Base-by-base conservation (phyloP, 2,888 invertebrate species). In the Argyresthia albistria region DNA sequence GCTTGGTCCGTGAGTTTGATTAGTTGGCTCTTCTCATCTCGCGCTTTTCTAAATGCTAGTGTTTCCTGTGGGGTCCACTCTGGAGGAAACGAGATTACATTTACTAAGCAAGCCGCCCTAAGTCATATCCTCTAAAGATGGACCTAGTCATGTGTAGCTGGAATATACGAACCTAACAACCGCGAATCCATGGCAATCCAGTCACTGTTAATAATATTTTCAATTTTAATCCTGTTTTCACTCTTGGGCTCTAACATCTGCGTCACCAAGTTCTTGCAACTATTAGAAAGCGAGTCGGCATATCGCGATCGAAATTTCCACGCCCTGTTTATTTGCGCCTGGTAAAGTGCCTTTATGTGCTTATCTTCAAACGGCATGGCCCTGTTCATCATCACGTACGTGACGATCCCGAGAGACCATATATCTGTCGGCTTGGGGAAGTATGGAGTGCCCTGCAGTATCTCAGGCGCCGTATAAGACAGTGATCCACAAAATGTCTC, bases 381-480 rank as follows among this genome's bases (percentile, higher is more conserved):
- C 66, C 94, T 92, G 67, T 95, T 95, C 3, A 95, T 67, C 91
- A 95, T 93, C 11, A 96, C 93, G 69, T 93, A 96, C 0, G 96
- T 80, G 4, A 96, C 92, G 4, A 93, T 88, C 0, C 93, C 95
- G 39, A 95, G 77, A 0, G 94, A 94, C 96, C 95, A 96, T 35
- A 95, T 76, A 67, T 96, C 96, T 0, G 93, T 90, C 4, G 90
- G 88, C 75, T 92, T 93, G 0, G 93, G 93, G 60, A 88, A 89
- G 66, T 94, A 94, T 0, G 93, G 91, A 3, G 89, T 80, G 0
- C 94, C 95, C 58, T 91, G 90, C n/a, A 96, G 80, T 55, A 97
- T 92, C 80, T 97, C 96, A 0, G 96, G 96, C 0, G 96, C 94
- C 0, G 94, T 95, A 66, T 97, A 97, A 0, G 95, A 95, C 14